Conservation (phyloP, 2,888 invertebrate species). For the Actias luna region DNA sequence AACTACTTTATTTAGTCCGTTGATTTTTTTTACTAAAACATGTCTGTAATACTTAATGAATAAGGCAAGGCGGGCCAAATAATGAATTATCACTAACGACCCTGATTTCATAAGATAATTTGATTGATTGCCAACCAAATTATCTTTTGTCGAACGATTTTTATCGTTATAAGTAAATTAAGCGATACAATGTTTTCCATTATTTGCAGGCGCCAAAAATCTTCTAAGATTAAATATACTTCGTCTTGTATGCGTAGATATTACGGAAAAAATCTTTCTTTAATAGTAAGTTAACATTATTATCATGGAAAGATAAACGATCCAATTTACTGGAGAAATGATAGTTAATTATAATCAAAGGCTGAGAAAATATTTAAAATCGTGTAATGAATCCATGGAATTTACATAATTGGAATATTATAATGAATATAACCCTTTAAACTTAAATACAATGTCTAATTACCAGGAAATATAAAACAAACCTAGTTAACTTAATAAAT, state of each 20-base stretch:
- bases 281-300: constrained; percentile 16
- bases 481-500: no score
- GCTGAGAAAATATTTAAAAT: no score
- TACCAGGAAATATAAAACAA: no score
- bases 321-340: constrained; percentile 3
- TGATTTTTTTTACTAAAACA: constrained; percentile 7
- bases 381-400: no score
- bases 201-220: constrained; percentile 45
- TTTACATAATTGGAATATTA: no score
- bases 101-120: constrained; percentile 70
- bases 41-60: not conserved
- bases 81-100: constrained; percentile 58
- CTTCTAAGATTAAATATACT: constrained; percentile 18
- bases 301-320: constrained; percentile 7
- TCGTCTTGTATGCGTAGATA: not conserved
- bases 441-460: no score
- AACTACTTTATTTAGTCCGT: no score
- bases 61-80: constrained; percentile 32
- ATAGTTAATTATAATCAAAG: no score
- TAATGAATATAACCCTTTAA: no score
- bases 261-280: not conserved
- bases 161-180: constrained; percentile 37
- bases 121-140: constrained; percentile 55
- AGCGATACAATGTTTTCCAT: constrained; percentile 38
- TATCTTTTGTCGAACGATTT: constrained; percentile 52